phyloP scores from a whole-genome alignment of 2,888 invertebrate species.

The Scotopteryx bipunctaria region DNA sequence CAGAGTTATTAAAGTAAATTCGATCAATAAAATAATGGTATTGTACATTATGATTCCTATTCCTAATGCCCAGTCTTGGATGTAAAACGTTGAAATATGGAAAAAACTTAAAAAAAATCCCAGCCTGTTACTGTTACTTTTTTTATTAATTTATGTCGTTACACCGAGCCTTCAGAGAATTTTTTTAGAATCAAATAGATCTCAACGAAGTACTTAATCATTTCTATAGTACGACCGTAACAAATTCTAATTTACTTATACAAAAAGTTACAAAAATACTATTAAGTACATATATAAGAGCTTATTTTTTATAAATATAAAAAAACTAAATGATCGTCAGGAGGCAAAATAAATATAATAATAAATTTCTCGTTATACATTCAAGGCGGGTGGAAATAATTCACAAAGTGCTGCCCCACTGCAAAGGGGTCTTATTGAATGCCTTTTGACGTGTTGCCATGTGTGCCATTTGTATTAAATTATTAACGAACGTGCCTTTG shows the following conservation, averaged over 20 bases:
- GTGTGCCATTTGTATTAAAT: conserved; percentile 36
- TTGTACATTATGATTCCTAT: conserved; percentile 24
- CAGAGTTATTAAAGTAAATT: too few relatives aligned
- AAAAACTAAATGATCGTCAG: background rate
- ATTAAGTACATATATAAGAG: background rate
- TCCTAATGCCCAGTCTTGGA: conserved; percentile 26
- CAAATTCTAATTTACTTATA: too few relatives aligned
- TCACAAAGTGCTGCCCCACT: conserved; percentile 45
- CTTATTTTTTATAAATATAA: background rate
- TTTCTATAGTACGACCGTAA: too few relatives aligned
- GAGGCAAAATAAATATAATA: background rate
- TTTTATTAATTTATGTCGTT: too few relatives aligned
- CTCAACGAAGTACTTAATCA: conserved; percentile 8
- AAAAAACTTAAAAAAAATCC: too few relatives aligned
- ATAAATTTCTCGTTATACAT: conserved; percentile 8
- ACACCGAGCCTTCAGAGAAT: too few relatives aligned
- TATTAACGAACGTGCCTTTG: conserved; percentile 32
- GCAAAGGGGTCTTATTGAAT: conserved; percentile 27
- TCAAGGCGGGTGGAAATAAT: conserved; percentile 24
- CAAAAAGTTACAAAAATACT: too few relatives aligned
- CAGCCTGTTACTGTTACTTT: too few relatives aligned
- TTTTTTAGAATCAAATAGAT: conserved; percentile 7
- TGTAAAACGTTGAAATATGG: conserved; percentile 11
- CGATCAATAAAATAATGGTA: too few relatives aligned
- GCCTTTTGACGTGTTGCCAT: conserved; percentile 34